These are phyloP conservation scores for Cebidichthys violaceus DNA, from an alignment of 2,113 vertebrate genomes.

Conservation along the genomic window DNA sequence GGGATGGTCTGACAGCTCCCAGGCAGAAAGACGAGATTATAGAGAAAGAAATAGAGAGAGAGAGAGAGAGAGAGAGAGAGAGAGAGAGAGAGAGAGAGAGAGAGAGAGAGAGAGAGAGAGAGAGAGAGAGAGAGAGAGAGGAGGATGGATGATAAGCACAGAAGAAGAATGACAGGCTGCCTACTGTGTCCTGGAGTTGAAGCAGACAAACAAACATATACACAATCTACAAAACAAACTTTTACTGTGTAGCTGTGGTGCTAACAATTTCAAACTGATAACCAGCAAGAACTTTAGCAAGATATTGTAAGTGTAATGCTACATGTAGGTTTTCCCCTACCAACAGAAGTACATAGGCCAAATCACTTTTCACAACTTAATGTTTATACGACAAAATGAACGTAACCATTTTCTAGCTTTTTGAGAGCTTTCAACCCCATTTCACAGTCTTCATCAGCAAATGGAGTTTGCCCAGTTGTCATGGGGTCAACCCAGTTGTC, in stretches of 20 bases:
- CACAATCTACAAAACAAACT: not conserved
- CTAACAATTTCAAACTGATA: not conserved
- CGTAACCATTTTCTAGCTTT: not conserved
- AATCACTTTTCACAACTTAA: not conserved
- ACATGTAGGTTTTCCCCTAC: not conserved
- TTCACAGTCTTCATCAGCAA: not conserved
- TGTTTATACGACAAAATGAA: not conserved
- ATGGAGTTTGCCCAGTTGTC: not conserved
- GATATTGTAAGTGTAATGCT: not conserved
- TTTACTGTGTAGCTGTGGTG: not conserved
- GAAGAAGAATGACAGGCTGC: constrained; percentile 30
- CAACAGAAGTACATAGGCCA: too few species aligned
- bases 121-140: not conserved
- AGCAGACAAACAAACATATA: constrained; percentile 8
- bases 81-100: not conserved
- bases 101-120: not conserved
- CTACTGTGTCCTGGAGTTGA: not conserved
- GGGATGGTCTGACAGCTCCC: constrained; percentile 26
- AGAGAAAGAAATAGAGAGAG: not conserved
- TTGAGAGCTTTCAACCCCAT: not conserved
- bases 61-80: not conserved
- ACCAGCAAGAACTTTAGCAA: not conserved
- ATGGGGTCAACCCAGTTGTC: not conserved
- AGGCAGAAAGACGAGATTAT: constrained; percentile 21
- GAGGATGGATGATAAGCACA: constrained; percentile 4